Conservation (phyloP, 2,113 vertebrate genomes). For the Spermophilus dauricus region DNA sequence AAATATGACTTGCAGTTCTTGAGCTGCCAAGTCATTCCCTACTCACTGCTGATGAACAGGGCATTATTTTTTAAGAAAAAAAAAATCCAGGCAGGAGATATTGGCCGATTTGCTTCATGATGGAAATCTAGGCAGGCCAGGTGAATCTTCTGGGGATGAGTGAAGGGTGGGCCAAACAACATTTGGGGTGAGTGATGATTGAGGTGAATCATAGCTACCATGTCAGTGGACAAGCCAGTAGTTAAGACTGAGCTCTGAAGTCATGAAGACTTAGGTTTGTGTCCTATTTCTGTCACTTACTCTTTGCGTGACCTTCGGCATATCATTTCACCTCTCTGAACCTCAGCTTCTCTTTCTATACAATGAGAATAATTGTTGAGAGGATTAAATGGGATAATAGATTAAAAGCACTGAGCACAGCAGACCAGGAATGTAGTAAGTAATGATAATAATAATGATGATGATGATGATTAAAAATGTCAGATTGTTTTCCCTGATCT, state of each 20-base stretch:
- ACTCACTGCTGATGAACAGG: conserved; percentile 42
- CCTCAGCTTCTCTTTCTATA: neutral
- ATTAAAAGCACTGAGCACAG: neutral
- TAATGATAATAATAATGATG: neutral
- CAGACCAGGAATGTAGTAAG: neutral
- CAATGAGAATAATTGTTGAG: neutral
- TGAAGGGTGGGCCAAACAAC: neutral
- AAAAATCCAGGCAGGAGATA: conserved; percentile 41
- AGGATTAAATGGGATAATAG: neutral
- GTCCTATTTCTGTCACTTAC: neutral
- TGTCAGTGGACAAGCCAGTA: neutral
- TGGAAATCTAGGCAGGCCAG: neutral
- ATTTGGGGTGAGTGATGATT: neutral
- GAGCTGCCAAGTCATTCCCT: conserved; percentile 65
- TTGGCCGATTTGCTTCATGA: neutral
- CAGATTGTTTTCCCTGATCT: neutral
- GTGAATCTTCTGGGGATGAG: neutral
- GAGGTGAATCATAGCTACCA: neutral
- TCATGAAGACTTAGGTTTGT: neutral
- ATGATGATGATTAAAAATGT: neutral
- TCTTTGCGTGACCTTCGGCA: neutral
- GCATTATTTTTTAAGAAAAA: conserved; percentile 62
- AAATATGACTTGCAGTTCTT: conserved; percentile 78
- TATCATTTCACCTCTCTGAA: conserved; percentile 22
- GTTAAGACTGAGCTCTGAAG: neutral